Evolutionary conservation across 53 echinoderm and acorn worm genomes (phyloP).

Genomic region (Apostichopus leukothele): DNA sequence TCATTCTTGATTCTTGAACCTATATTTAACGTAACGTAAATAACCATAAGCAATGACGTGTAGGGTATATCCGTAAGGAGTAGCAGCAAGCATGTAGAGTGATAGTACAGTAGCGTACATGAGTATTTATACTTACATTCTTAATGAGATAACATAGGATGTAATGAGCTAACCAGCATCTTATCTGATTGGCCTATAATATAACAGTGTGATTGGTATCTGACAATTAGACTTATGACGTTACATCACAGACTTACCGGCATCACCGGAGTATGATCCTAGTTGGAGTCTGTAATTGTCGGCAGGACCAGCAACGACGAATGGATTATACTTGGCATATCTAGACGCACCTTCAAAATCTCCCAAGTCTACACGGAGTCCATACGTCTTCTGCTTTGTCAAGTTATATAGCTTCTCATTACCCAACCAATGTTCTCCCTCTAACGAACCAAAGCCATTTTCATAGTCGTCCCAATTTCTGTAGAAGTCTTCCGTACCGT

Average conservation of each 20-base stretch:
- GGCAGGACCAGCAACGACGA: not conserved
- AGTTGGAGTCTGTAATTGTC: not conserved
- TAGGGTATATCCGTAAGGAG: too few relatives aligned
- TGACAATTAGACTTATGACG: too few relatives aligned
- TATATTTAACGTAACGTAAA: too few relatives aligned
- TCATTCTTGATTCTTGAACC: too few relatives aligned
- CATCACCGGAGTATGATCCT: not conserved
- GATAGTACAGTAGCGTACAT: too few relatives aligned
- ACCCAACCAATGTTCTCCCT: conserved; percentile 1
- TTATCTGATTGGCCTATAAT: too few relatives aligned
- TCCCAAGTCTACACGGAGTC: not conserved
- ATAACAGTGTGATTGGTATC: too few relatives aligned
- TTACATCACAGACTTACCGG: not conserved
- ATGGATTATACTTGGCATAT: not conserved
- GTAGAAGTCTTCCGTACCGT: not conserved
- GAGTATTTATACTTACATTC: too few relatives aligned
- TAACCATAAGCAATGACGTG: too few relatives aligned
- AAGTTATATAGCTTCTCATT: not conserved
- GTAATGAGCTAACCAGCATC: too few relatives aligned
- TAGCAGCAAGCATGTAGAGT: too few relatives aligned
- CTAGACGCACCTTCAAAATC: not conserved
- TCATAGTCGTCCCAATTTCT: not conserved
- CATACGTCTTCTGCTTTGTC: not conserved
- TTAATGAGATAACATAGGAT: too few relatives aligned
- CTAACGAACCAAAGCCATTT: not conserved